Conservation (phyloP, 2,888 invertebrate genomes). For the Brachylomia viminalis region DNA sequence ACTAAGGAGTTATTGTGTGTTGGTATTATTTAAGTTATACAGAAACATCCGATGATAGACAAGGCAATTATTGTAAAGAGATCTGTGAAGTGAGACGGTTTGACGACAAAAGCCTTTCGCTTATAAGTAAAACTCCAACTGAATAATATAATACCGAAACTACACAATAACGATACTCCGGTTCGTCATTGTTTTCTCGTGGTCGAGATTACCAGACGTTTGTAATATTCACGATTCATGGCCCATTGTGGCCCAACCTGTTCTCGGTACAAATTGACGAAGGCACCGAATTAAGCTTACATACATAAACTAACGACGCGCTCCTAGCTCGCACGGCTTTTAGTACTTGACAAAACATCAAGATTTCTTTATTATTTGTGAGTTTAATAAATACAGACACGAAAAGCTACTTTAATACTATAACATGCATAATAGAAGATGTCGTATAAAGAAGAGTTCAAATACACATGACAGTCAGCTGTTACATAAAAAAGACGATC, state of each 20-base stretch:
- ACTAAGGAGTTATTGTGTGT: too few species aligned
- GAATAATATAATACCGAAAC: constrained; percentile 14
- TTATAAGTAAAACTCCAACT: background rate
- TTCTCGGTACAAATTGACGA: background rate
- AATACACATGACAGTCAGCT: background rate
- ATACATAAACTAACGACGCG: background rate
- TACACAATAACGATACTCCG: background rate
- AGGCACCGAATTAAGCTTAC: background rate
- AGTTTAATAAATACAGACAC: background rate
- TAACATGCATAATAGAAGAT: background rate
- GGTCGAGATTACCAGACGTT: constrained; percentile 20
- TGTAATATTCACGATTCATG: constrained; percentile 20
- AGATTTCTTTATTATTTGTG: background rate
- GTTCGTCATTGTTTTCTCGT: constrained; percentile 18
- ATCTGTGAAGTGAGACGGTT: background rate
- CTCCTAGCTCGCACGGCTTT: background rate
- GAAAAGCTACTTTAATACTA: background rate
- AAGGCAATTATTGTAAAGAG: background rate
- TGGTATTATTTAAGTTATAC: background rate
- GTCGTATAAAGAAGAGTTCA: background rate
- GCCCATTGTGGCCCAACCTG: background rate
- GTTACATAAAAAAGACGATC: background rate
- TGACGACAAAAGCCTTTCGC: background rate
- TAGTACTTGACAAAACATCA: background rate
- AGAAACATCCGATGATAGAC: background rate